Evolutionary conservation across 2,113 vertebrate genomes (phyloP), one percentile per base, ranked within the genome.

Genomic region (Picathartes gymnocephalus): DNA sequence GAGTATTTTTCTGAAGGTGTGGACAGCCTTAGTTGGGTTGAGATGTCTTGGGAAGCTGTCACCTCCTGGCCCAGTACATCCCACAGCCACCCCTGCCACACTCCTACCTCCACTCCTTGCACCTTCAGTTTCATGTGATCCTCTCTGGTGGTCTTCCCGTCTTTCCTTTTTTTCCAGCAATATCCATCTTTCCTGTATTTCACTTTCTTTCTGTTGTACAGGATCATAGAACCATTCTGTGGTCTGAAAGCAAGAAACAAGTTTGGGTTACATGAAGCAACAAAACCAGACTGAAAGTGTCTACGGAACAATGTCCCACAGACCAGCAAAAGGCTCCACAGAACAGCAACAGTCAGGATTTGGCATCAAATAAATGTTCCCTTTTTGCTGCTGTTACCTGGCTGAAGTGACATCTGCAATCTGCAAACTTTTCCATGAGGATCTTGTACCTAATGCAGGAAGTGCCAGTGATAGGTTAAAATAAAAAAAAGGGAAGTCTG

Each of bases 41-140:
- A 8, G 4, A 9, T 15, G 28, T 35, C 7, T 10, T 10, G 17
- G n/a, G 65, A 28, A 65, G 48, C 45, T 0, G 0, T 1, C 18
- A 20, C 24, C 13, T 42, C 60, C 39, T 11, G 9, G 30, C 28
- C 58, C 74, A 47, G 33, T 22, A 15, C 6, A 42, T 4, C 54
- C 47, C 64, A 23, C 10, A 45, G 30, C 37, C 53, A 5, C 10
- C 39, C 17, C 4, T 9, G 1, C 33, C 10, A 4, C 2, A n/a
- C 54, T 96, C 98, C 98, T 98, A 99, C 99, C 99, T 99, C 99
- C 50, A 99, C 99, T 97, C 99, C 99, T 97, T 99, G 99, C 96
- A 99, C 99, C 97, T 99, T 99, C 96, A 99, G 98, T 88, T 99
- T 99, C 99, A 99, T 99, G 98, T 99, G 99, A 98, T 99, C 99